Conservation (phyloP, 2,888 invertebrate genomes). For the Dysmachus trigonus region DNA sequence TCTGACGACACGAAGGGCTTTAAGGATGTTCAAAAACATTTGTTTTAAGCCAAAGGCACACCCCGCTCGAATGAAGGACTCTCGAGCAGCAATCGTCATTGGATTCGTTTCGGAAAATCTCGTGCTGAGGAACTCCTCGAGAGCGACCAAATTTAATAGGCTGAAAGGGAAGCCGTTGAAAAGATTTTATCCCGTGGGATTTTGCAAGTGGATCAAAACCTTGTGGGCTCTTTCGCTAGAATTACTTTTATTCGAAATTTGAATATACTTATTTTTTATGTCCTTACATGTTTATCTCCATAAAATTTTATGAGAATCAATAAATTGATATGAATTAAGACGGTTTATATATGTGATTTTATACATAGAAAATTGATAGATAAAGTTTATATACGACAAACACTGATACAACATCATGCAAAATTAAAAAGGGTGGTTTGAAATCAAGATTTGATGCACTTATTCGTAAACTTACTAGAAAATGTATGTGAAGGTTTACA, state of each 20-base stretch:
- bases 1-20: neutral
- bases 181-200: neutral
- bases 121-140: neutral
- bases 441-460: too few relatives aligned
- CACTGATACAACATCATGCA: too few relatives aligned
- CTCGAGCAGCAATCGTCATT: neutral
- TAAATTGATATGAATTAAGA: neutral
- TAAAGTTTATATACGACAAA: too few relatives aligned
- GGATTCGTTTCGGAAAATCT: neutral
- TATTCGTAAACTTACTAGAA: too few relatives aligned
- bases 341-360: neutral
- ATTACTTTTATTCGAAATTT: neutral
- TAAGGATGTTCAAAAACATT: neutral
- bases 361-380: neutral
- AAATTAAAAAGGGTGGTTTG: too few relatives aligned
- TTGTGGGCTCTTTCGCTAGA: neutral
- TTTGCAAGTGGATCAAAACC: neutral
- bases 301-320: neutral
- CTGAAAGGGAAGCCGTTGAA: neutral
- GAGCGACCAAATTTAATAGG: neutral
- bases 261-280: neutral
- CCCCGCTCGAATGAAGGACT: constrained; percentile 1
- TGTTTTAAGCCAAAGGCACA: neutral
- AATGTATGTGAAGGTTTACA: too few relatives aligned
- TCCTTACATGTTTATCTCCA: neutral